Evolutionary conservation across 2,888 invertebrate species (phyloP), one percentile per base, ranked within the genome.

Genomic region (Gibbula magus): DNA sequence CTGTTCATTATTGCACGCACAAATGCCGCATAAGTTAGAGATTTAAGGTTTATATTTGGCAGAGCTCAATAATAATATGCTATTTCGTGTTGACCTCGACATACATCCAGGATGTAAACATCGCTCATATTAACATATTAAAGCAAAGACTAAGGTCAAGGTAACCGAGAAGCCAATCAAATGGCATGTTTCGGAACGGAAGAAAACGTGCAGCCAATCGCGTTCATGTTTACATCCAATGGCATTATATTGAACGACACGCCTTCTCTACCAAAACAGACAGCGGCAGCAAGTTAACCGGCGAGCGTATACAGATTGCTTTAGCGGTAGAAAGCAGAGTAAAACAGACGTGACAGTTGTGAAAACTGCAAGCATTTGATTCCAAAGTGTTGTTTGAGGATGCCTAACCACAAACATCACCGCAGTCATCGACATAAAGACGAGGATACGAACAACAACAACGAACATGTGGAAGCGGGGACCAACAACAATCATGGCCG

Each of bases 381-480:
- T 54, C 22, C 67, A 61, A 29, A 22, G 52, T 39, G 75, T 76
- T 67, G 35, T 77, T 53, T 53, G 53, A 85, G 61, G 35, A 90
- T 90, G 90, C 90, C 90, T 53, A 88, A 89, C 75, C 86, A 86
- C 77, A 89, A 88, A 82, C 88, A 89, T 79, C 84, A 80, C 61
- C 85, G 84, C 75, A 85, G 81, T 75, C 87, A 88, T 81, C 86
- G 88, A 45, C 82, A 84, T n/a, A 84, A 83, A 20, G 86, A 81
- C 25, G 85, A 81, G 45, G 87, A 86, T 73, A 83, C 79, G 20
- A 84, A 83, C 74, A 85, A 86, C 53, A 87, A 88, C 76, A 84
- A 85, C 53, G 75, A 82, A 25, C 66, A 81, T 35, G 80, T 66
- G 32, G 77, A 67, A 29, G 81, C 45, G 18, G 82, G 82, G n/a